Percentiles rank a stretch among this genome's conserved stretches.
These are phyloP conservation scores for Bovichtus variegatus DNA, from an alignment of 2,797 vertebrate genomes.

Conservation along the genomic window DNA sequence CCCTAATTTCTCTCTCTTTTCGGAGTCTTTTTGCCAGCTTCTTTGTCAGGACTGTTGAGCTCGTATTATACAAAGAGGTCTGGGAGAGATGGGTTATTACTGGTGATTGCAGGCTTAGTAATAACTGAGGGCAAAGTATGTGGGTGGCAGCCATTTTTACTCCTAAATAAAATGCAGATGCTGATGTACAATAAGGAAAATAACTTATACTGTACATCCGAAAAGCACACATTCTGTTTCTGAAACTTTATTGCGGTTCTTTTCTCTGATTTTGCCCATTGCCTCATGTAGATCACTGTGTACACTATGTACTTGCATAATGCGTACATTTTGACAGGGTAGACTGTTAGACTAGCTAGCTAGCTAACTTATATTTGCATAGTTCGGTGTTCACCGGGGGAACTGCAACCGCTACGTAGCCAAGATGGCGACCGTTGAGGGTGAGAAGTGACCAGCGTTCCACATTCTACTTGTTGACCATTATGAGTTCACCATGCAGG, in stretches of 20 bases:
- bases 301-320: too few relatives aligned
- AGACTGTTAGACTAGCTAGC: too few relatives aligned
- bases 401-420: rapidly evolving
- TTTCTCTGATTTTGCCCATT: background rate
- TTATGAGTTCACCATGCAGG: background rate
- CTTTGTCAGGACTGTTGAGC: background rate
- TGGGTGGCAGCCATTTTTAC: constrained; percentile 16
- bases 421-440: background rate
- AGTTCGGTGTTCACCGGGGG: too few relatives aligned
- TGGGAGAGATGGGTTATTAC: constrained; percentile 26
- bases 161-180: constrained; percentile 7
- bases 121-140: constrained; percentile 17
- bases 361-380: too few relatives aligned
- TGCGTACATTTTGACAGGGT: too few relatives aligned
- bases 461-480: background rate
- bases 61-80: constrained; percentile 29
- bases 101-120: constrained; percentile 38
- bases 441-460: background rate
- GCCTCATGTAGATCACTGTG: too few relatives aligned
- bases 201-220: background rate
- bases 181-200: background rate
- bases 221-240: background rate
- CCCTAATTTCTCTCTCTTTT: background rate
- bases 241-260: background rate
- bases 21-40: background rate